phyloP scores from a whole-genome alignment of 2,888 invertebrate species.

The Trichogramma evanescens region DNA sequence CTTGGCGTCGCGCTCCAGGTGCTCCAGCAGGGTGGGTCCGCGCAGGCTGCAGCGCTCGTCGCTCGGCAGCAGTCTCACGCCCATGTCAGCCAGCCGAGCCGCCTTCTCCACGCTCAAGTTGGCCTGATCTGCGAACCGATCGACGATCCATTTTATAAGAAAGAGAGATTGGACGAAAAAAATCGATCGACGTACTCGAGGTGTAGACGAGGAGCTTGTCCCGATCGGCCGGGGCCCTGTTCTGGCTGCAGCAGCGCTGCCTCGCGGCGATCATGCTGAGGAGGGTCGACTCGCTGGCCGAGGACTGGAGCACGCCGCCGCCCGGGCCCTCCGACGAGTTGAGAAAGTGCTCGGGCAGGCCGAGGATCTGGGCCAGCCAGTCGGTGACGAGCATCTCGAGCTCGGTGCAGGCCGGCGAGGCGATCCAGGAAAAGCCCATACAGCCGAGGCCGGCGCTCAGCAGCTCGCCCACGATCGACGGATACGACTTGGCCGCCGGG shows the following conservation, averaged over 20 bases:
- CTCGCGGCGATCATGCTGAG: slow-evolving; percentile 43
- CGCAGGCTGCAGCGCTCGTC: slow-evolving; percentile 63
- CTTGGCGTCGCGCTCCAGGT: slow-evolving; percentile 68
- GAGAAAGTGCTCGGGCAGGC: slow-evolving; percentile 74
- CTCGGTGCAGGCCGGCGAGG: slow-evolving; percentile 86
- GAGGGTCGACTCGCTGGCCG: slow-evolving; percentile 84
- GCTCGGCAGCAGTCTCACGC: slow-evolving; percentile 64
- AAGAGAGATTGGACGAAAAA: neutral
- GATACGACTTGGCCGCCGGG: slow-evolving; percentile 77
- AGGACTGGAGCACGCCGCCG: slow-evolving; percentile 82
- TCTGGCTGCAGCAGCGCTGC: too few species aligned
- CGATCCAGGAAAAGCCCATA: slow-evolving; percentile 84
- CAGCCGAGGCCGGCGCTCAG: slow-evolving; percentile 74
- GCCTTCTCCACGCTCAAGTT: slow-evolving; percentile 88
- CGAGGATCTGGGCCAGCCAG: slow-evolving; percentile 82
- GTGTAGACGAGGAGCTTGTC: neutral
- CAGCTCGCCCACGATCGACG: slow-evolving; percentile 77
- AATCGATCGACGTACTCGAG: neutral
- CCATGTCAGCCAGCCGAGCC: slow-evolving; percentile 71
- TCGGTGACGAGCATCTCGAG: slow-evolving; percentile 87
- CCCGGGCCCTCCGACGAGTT: slow-evolving; percentile 70
- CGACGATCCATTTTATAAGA: neutral
- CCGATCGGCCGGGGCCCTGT: slow-evolving; percentile 42
- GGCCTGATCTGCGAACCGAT: slow-evolving; percentile 57
- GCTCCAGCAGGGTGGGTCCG: slow-evolving; percentile 60